Evolutionary conservation across 2,113 vertebrate species (phyloP), one percentile per base, ranked within the genome.

Genomic region (Ginglymostoma cirratum): DNA sequence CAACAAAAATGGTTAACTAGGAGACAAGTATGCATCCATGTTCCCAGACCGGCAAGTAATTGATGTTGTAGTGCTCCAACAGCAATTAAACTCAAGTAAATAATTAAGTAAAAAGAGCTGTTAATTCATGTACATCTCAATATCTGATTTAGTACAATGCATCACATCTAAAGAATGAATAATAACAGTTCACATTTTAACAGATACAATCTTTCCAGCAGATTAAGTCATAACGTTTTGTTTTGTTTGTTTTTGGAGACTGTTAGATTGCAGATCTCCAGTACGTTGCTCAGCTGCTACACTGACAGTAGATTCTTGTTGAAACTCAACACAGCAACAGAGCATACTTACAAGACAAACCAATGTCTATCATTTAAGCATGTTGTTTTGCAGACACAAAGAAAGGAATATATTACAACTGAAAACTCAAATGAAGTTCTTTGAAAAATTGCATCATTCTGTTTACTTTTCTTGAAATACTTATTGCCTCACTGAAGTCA

Each of bases 401-500:
- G 12, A 17, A 94, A 94, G 42, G 42, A 48, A 42, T 94, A 69
- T 17, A 5, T 70, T 70, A 48, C 66, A 94, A 69, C 66, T 70
- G 66, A 45, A 94, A 48, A 94, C 23, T 23, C 23, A 38, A 45
- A 27, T 70, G 34, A 70, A 67, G 15, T n/a, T 42, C 19, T n/a
- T 92, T 94, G 92, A 94, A 70, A 94, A 21, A 45, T 66, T 69
- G 24, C 66, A 42, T 90, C 93, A 94, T 23, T 70, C 21, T 70
- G 38, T 45, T 94, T 69, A 30, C 34, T 38, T 61, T 94, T 70
- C 92, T 27, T 67, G 69, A 94, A 24, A 94, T 94, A 70, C 8
- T 42, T 27, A 42, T 94, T 94, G 38, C 67, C 45, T 45, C 12
- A 24, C 21, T 42, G 42, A 17, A 66, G 92, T 21, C 38, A 94